Base-by-base conservation (phyloP, 2,113 vertebrate genomes). In the Pedetes capensis region DNA sequence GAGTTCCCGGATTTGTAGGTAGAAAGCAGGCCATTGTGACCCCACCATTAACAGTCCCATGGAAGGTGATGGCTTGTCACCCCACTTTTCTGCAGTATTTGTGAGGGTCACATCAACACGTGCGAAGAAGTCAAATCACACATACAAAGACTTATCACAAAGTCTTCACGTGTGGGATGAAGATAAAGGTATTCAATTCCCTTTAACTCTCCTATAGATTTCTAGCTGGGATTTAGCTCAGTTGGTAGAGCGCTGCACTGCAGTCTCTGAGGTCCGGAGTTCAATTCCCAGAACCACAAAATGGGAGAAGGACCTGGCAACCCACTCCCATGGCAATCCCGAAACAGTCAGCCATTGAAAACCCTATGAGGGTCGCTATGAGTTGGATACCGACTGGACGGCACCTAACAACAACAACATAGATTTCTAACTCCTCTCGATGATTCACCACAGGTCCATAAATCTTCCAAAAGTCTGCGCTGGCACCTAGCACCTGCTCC, bases 11-110 rank as follows among this genome's bases (percentile, higher is more conserved):
- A 16, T 17, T 2, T 63, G 22, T n/a, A 5, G 68, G 8, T 2
- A 10, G 18, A 44, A 32, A 0, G 0, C 5, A 2, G 32, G 4
- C 20, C 63, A 23, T 37, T 6, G 37, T 22, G 29, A 2, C 10
- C 6, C 17, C 1, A 0, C 1, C 16, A 1, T n/a, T 8, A 10
- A 0, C 8, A 6, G 2, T 4, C 29, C 16, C n/a, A 1, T 2
- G 64, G 32, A 25, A 18, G 57, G 8, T 0, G 22, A 23, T 0
- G 9, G 1, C 29, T 32, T 0, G 0, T 2, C 0, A 0, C 16
- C 34, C 29, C 0, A 5, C 20, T 16, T 17, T 7, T 7, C 55
- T 61, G 17, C 1, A 1, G 29, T 34, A 3, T 3, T 17, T 49
- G 12, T 16, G 37, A n/a, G 22, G 53, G 23, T 5, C 1, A 3